A percentile compares a stretch with the other conserved stretches of the same genome.
These are phyloP conservation scores for Eidolon helvum DNA, from an alignment of 2,113 vertebrate species.

Conservation along the genomic window DNA sequence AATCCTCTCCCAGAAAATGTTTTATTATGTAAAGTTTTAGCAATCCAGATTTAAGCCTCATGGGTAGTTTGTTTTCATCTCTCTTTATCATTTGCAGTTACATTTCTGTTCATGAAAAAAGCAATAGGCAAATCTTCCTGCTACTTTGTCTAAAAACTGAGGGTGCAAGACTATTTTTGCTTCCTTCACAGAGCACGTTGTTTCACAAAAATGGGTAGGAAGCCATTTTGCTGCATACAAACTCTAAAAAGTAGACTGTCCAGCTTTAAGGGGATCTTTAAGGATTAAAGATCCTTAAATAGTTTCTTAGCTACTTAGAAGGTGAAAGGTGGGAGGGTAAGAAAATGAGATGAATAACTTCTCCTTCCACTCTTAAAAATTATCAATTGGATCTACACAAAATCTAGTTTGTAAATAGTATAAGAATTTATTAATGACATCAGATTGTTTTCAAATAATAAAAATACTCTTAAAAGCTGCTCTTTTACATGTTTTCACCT, in stretches of 20 bases:
- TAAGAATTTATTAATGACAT: not conserved
- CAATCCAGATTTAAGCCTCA: not conserved
- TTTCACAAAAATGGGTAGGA: not conserved
- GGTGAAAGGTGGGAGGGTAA: not conserved
- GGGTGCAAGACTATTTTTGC: not conserved
- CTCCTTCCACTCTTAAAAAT: not conserved
- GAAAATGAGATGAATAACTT: not conserved
- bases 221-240: not conserved
- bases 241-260: not conserved
- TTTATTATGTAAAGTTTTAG: not conserved
- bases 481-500: not conserved
- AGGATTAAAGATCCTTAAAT: not conserved
- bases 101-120: not conserved
- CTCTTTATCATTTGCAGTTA: not conserved
- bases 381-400: not conserved
- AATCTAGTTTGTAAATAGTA: not conserved
- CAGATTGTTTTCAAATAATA: conserved; percentile 13
- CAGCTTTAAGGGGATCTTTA: not conserved
- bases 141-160: not conserved
- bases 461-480: not conserved
- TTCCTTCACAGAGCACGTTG: not conserved
- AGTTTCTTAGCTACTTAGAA: not conserved
- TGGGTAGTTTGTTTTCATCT: not conserved
- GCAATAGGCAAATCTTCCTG: not conserved
- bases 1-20: not conserved